Evolutionary conservation across 1,140 invertebrate genomes (phyloP), one percentile per base, ranked within the genome.

Genomic region (Rhopalosiphum padi): DNA sequence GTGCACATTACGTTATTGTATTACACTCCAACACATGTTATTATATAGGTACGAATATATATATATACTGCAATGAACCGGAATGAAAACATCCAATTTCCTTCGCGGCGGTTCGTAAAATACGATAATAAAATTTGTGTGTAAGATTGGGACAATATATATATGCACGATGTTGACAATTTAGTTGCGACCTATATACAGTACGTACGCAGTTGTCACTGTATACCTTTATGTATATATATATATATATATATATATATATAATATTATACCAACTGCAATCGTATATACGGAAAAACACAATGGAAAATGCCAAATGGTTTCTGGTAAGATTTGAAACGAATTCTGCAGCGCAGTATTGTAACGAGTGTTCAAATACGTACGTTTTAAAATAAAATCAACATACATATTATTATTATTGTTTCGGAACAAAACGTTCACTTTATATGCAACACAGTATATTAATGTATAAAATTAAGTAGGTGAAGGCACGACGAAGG

Each of bases 61-160:
- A 11, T 46, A 46, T 46, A 46, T 46, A 11, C n/a, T 30, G 15
- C 30, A 77, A 35, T 15, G 30, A 77, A 68, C 60, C 30, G 15
- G 60, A 68, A n/a, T 77, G 60, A 77, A 77, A n/a, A n/a, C n/a
- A 77, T 77, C 60, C 60, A n/a, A 77, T 77, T 77, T 77, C 60
- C 60, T n/a, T 77, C 15, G 30, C 30, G 30, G 60, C 15, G 30
- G 60, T 77, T 22, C 60, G 60, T 77, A 77, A 35, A 77, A n/a
- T 77, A 77, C 60, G 60, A 77, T 77, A 77, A 35, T 77, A 77
- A 77, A 77, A 77, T 77, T 77, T 77, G 60, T 77, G 30, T n/a
- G 30, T n/a, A 77, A 77, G 18, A 35, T 11, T 11, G n/a, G 15
- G 15, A 77, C 15, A 77, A 77, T 6, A 77, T 60, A 55, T 68